Conservation (phyloP, 2,797 vertebrate genomes). For the Calcarius lapponicus region DNA sequence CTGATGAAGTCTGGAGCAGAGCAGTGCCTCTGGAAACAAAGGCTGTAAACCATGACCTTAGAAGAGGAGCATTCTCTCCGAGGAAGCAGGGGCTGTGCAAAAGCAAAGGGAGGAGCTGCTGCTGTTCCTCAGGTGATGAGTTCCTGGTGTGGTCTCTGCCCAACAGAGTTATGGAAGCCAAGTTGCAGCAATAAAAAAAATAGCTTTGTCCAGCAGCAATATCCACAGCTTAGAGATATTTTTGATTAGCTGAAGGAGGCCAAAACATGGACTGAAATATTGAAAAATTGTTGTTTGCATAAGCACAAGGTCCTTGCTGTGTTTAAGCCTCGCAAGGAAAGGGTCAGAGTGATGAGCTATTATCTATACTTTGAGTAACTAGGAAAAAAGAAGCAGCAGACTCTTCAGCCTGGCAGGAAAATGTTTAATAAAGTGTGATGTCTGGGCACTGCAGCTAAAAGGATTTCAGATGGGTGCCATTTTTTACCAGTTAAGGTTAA, state of each 20-base stretch:
- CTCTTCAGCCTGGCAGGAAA: neutral
- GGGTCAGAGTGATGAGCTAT: neutral
- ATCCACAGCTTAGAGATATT: neutral
- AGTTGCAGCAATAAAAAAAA: neutral
- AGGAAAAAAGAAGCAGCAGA: neutral
- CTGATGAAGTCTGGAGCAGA: neutral
- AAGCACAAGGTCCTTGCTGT: neutral
- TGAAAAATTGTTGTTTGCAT: neutral
- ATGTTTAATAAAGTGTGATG: neutral
- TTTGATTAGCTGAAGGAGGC: neutral
- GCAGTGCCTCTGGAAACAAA: neutral
- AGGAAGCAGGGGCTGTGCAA: neutral
- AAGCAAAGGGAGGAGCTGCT: neutral
- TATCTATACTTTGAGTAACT: neutral
- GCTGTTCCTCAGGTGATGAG: neutral
- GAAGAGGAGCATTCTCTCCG: neutral
- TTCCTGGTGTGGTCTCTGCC: neutral
- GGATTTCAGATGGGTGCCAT: neutral
- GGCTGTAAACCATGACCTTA: neutral
- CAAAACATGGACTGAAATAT: neutral
- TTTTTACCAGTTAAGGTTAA: neutral
- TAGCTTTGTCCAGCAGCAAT: neutral
- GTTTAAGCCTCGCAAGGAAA: neutral
- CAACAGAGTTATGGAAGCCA: neutral
- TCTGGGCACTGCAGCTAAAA: neutral